Conservation (phyloP, 2,888 invertebrate species). For the Meliscaeva auricollis region DNA sequence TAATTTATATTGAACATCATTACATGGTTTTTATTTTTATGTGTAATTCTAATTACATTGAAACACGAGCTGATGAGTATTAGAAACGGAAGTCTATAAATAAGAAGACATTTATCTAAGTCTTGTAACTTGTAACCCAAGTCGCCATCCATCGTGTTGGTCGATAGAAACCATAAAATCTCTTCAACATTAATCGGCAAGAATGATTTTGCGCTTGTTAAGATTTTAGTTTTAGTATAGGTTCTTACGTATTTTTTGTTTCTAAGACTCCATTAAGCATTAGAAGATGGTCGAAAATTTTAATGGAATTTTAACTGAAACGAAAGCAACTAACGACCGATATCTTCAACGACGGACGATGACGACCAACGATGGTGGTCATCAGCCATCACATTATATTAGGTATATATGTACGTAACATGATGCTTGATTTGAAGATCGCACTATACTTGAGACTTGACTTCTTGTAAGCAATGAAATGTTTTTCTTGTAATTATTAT, state of each 20-base stretch:
- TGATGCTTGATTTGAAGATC: no score
- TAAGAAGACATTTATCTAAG: not conserved
- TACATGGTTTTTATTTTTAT: conserved; percentile 14
- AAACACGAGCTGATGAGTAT: not conserved
- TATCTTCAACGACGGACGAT: not conserved
- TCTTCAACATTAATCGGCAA: no score
- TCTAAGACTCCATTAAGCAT: not conserved
- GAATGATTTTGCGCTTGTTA: not conserved
- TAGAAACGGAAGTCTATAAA: conserved; percentile 16
- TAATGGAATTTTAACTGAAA: conserved; percentile 17
- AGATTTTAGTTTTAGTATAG: not conserved
- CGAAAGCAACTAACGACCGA: not conserved
- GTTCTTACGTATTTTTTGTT: not conserved
- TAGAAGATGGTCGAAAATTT: not conserved
- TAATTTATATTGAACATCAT: conserved; percentile 17
- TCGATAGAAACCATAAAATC: no score
- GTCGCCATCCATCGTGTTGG: no score
- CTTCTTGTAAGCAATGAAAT: not conserved
- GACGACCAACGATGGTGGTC: not conserved
- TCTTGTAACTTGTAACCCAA: no score
- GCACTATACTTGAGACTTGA: no score
- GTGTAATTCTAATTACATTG: conserved; percentile 3
- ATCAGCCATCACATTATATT: conserved; percentile 9
- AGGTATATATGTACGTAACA: no score
- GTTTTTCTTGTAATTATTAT: conserved; percentile 53